These are phyloP conservation scores for Listronotus oregonensis DNA, from an alignment of 1,140 invertebrate genomes.

Conservation along the genomic window DNA sequence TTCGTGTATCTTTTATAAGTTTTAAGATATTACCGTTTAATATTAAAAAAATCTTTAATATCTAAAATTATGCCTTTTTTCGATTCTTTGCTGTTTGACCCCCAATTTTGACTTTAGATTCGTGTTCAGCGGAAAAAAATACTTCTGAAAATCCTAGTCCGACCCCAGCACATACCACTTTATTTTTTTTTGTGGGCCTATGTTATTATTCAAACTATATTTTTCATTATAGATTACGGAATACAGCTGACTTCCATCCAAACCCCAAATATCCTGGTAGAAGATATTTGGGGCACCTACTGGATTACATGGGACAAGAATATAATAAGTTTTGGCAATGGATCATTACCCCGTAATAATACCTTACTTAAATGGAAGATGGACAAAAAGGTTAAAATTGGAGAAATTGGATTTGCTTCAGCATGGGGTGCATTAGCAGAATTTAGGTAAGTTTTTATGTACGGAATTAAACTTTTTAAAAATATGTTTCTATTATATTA, in stretches of 20 bases:
- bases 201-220: too few relatives aligned
- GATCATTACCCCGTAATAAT: slow-evolving; percentile 58
- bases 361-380: slow-evolving; percentile 62
- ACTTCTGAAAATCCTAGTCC: too few relatives aligned
- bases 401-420: slow-evolving; percentile 65
- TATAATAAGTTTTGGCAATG: slow-evolving; percentile 61
- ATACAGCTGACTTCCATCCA: slow-evolving; percentile 62
- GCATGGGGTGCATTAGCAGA: slow-evolving; percentile 66
- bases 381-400: slow-evolving; percentile 62
- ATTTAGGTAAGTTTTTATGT: slow-evolving; percentile 60
- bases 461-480: neutral
- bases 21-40: too few relatives aligned
- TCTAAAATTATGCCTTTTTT: too few relatives aligned
- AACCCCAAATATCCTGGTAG: slow-evolving; percentile 59
- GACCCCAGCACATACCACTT: too few relatives aligned
- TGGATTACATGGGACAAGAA: slow-evolving; percentile 68
- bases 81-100: too few relatives aligned
- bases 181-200: too few relatives aligned
- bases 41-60: too few relatives aligned
- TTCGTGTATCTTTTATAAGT: too few relatives aligned
- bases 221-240: slow-evolving; percentile 56
- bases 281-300: slow-evolving; percentile 61
- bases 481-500: neutral
- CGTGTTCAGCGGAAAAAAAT: too few relatives aligned
- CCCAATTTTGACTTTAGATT: too few relatives aligned